Base-by-base conservation (phyloP, 2,888 invertebrate genomes). In the Drosophila acutilabella region DNA sequence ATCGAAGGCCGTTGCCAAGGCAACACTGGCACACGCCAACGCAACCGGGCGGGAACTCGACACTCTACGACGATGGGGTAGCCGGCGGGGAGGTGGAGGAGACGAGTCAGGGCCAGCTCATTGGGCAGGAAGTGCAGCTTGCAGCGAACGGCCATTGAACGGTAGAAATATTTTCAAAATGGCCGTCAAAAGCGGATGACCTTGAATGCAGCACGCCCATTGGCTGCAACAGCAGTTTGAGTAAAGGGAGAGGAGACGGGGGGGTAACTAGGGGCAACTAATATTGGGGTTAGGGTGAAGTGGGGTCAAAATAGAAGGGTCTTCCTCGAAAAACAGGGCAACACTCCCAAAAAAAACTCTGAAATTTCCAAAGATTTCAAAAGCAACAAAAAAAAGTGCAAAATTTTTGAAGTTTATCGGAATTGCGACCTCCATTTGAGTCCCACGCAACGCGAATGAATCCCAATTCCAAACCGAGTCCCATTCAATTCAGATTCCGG, bases 61-160 rank as follows among this genome's bases (percentile, higher is more conserved):
- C 30, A 30, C 30, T 6, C 26, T 26, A 26, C 7, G 26, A 5
- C 26, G 4, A 26, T 7, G 7, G 26, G 26, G 26, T 2, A 26
- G 26, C 26, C 0, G 26, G 30, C 72, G 48, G 56, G 36, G 1
- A 4, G 11, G 13, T 4, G 36, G 36, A 0, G 11, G 4, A 8
- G 11, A 36, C 36, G 36, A 13, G 36, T 36, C 71, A 71, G 86
- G 68, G 76, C 72, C 69, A 54, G 80, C 80, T 80, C 76, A 88
- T 89, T 80, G 86, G 89, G 75, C 83, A 71, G 85, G 81, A 88
- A 89, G 54, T 80, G 83, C 88, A 83, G 76, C 58, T 64, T 64
- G 75, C 64, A 47, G 30, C 71, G 81, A 73, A 80, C 84, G 89
- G 88, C 85, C 85, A 81, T 84, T 77, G 78, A 77, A 72, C 74